A percentile compares a stretch with the other conserved stretches of the same genome.
phyloP scores from a whole-genome alignment of 2,113 vertebrate species.

The Epinephelus fuscoguttatus region DNA sequence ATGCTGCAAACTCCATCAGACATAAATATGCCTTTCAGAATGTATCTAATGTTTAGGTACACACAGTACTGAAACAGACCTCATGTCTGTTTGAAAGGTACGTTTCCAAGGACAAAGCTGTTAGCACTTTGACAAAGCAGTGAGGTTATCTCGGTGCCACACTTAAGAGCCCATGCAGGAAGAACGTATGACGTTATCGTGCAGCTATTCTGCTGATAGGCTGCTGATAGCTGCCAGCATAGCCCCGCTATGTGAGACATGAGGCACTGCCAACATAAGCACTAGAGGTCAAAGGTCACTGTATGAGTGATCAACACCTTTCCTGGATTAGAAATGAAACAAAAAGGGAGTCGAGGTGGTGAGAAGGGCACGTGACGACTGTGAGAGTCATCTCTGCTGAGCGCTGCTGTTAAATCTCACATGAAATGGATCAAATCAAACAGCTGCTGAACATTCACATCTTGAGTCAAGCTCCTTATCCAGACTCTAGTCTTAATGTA shows the following conservation, averaged over 20 bases:
- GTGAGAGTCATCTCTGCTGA: constrained; percentile 25
- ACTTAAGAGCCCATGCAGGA: constrained; percentile 50
- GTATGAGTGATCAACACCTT: constrained; percentile 22
- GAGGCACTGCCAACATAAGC: constrained; percentile 27
- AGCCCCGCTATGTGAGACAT: constrained; percentile 14
- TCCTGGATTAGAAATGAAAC: constrained; percentile 47
- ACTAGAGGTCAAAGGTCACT: constrained; percentile 37
- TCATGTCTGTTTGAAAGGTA: background rate
- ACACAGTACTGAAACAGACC: background rate
- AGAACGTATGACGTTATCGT: constrained; percentile 63
- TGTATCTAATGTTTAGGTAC: background rate
- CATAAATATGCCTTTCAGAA: background rate
- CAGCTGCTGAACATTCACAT: constrained; percentile 53
- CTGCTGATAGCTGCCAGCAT: constrained; percentile 44
- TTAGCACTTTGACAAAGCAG: constrained; percentile 31
- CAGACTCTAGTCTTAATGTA: constrained; percentile 35
- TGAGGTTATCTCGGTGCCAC: constrained; percentile 54
- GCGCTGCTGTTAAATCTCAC: background rate
- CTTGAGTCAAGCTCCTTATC: constrained; percentile 28
- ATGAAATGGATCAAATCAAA: constrained; percentile 28
- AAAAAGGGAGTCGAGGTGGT: background rate
- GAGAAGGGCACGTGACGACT: background rate
- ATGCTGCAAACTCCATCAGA: background rate
- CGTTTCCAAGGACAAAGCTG: constrained; percentile 34
- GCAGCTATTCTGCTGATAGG: constrained; percentile 56